Percentiles rank a stretch among this genome's conserved stretches.
Evolutionary conservation across 2,888 invertebrate genomes (phyloP).

Genomic region (Dryadula phaetusa): DNA sequence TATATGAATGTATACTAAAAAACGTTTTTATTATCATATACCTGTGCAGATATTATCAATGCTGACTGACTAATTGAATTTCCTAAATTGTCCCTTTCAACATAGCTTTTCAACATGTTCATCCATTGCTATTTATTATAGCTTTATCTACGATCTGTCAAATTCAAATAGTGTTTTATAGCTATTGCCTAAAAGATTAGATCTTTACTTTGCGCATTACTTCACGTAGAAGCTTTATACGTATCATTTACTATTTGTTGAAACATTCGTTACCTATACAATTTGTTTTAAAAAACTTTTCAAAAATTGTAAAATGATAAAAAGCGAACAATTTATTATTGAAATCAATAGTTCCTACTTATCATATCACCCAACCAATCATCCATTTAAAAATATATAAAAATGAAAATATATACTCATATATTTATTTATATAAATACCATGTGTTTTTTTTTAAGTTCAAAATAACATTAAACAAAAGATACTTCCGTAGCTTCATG

Average conservation of each 20-base stretch:
- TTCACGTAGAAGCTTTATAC: background rate
- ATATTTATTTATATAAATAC: too few relatives aligned
- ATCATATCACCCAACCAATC: too few relatives aligned
- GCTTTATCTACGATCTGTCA: constrained; percentile 20
- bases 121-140: constrained; percentile 15
- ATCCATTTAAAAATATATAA: too few relatives aligned
- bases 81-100: constrained; percentile 10
- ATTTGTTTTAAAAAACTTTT: background rate
- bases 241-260: background rate
- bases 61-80: constrained; percentile 2
- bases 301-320: too few relatives aligned
- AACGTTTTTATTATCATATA: background rate
- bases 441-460: too few relatives aligned
- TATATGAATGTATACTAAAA: background rate
- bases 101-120: constrained; percentile 9
- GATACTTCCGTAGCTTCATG: too few relatives aligned
- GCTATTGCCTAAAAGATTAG: constrained; percentile 11
- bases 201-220: background rate
- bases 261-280: background rate
- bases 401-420: too few relatives aligned
- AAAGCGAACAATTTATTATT: too few relatives aligned
- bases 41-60: constrained; percentile 1
- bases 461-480: too few relatives aligned
- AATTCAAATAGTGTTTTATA: background rate
- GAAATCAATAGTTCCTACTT: too few relatives aligned